A percentile compares a stretch with the other conserved stretches of the same genome.
These are phyloP conservation scores for Pteropus rufus DNA, from an alignment of 2,797 vertebrate species.

Conservation along the genomic window DNA sequence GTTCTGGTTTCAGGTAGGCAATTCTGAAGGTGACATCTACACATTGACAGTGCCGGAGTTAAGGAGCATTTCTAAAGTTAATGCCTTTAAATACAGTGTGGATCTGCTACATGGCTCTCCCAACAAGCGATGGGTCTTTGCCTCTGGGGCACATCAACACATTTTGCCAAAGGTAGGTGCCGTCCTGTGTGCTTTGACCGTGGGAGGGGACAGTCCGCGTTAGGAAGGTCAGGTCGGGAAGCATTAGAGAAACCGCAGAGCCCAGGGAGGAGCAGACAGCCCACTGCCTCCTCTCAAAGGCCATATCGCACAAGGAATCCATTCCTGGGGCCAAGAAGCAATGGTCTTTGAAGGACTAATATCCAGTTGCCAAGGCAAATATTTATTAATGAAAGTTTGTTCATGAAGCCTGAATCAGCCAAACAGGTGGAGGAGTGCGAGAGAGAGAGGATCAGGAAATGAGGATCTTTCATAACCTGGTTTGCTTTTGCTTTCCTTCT, in stretches of 20 bases:
- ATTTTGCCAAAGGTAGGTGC: slow-evolving; percentile 34
- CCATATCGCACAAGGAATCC: background rate
- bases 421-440: background rate
- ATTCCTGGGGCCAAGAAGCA: background rate
- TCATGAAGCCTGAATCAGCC: background rate
- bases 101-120: background rate
- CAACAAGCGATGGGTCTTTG: slow-evolving; percentile 18
- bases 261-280: background rate
- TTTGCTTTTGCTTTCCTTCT: background rate
- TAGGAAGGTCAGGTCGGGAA: background rate
- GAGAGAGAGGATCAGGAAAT: background rate
- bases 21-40: background rate
- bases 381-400: background rate
- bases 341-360: background rate
- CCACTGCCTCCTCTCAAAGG: background rate
- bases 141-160: background rate
- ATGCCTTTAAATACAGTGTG: background rate
- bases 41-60: background rate
- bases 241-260: background rate
- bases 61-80: background rate
- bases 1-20: slow-evolving; percentile 16
- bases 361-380: background rate
- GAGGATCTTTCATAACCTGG: background rate
- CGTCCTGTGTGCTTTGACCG: background rate
- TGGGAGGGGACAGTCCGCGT: background rate